A percentile compares a stretch with the other conserved stretches of the same genome.
Evolutionary conservation across 2,888 invertebrate species (phyloP).

Genomic region (Ischnus inquisitorius): DNA sequence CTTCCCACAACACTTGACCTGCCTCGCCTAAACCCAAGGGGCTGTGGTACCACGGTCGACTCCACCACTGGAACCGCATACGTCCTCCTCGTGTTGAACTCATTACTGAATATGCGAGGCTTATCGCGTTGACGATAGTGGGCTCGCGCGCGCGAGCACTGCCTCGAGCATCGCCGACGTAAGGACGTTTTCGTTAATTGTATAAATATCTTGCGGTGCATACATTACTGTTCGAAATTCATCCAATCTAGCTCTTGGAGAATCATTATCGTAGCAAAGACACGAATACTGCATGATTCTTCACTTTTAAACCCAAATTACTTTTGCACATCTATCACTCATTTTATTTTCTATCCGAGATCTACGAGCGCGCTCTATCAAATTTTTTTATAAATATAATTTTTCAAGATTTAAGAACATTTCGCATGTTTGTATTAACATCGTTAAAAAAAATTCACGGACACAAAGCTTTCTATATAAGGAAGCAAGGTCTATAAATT

Average conservation of each 20-base stretch:
- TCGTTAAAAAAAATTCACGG: too few species aligned
- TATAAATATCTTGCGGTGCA: not conserved
- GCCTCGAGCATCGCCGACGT: not conserved
- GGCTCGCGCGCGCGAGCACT: not conserved
- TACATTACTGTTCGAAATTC: not conserved
- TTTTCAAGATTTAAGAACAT: too few species aligned
- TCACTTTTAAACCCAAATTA: too few species aligned
- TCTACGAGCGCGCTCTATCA: too few species aligned
- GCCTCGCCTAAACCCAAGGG: conserved; percentile 65
- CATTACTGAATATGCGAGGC: conserved; percentile 43
- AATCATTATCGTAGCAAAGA: too few species aligned
- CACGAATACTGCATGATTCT: too few species aligned
- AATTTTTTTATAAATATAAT: too few species aligned
- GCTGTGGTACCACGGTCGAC: conserved; percentile 27
- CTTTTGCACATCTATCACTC: too few species aligned
- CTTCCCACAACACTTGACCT: conserved; percentile 58
- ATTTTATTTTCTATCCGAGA: too few species aligned
- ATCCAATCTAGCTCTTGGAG: not conserved
- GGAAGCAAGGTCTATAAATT: not conserved
- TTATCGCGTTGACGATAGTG: conserved; percentile 40
- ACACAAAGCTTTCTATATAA: not conserved
- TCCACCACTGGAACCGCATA: conserved; percentile 16
- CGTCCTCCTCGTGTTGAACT: conserved; percentile 52
- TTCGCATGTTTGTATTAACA: too few species aligned
- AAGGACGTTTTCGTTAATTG: conserved; percentile 21